Evolutionary conservation across 2,113 vertebrate genomes (phyloP), one percentile per base, ranked within the genome.

Genomic region (Nasalis larvatus): DNA sequence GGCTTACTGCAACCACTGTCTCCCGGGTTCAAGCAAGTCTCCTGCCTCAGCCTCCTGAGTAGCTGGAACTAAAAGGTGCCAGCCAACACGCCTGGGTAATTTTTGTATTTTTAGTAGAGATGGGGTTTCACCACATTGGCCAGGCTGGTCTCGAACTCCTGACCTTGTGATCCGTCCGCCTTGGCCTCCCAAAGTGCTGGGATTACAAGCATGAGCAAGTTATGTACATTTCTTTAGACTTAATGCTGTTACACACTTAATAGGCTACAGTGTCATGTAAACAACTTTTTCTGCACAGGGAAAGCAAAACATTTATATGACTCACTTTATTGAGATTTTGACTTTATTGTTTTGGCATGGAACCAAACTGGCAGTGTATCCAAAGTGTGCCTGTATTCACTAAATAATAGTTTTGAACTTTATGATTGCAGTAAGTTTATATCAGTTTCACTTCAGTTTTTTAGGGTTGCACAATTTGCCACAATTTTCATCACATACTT

Each of bases 381-480:
- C 14, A 47, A 47, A 45, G 74, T 77, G 42, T 45, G 73, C 14
- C 40, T 45, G 40, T 49, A 80, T 93, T 95, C 12, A 73, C 6
- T 77, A 96, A 71, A 49, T 0, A 49, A 56, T 77, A 63, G 7
- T 86, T 95, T 91, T 86, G 21, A 58, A n/a, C 45, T 58, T 45
- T 78, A 35, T 45, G 18, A 25, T 60, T 93, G 7, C 10, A 52
- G 27, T 82, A 92, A 45, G 14, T 40, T 86, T 52, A 25, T 94
- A 76, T 21, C 17, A 81, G 82, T 98, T 97, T 98, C 91, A 96
- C 69, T 97, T 98, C 94, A 84, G 20, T 74, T 96, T 97, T 92
- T 88, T 58, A 82, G 10, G 63, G n/a, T 91, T 96, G 60, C 69
- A 85, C 81, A 96, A 97, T 89, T 92, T 95, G 74, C 95, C 97